Evolutionary conservation across 1,140 invertebrate species (phyloP), one percentile per base, ranked within the genome.

Genomic region (Drosophila teissieri): DNA sequence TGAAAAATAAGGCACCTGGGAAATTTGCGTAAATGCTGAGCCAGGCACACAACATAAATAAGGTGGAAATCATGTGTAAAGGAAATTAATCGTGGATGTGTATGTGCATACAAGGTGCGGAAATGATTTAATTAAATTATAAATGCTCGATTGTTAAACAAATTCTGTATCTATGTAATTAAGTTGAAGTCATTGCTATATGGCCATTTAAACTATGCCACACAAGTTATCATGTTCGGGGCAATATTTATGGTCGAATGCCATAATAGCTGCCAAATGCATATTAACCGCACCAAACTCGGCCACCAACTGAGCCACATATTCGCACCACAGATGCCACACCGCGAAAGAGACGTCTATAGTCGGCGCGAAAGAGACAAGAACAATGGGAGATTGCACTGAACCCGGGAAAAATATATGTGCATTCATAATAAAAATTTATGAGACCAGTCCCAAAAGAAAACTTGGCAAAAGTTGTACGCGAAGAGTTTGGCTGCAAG

Each of bases 361-460:
- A 68, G n/a, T 22, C 17, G 31, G 36, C 34, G 17, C 22, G 34
- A 57, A 5, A 70, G 64, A 56, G 58, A 70, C 45, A 36, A 36
- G 10, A 14, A n/a, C 44, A 17, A 12, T 1, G 11, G 44, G 11
- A 45, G 14, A 72, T 31, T 72, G 68, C 68, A 72, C 44, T 40
- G 19, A 70, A 55, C 36, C 11, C 12, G 11, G 34, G 42, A 42
- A 57, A 70, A 72, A 56, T 72, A 56, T 72, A 70, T 72, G 68
- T 72, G 68, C 68, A 72, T 72, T 72, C 68, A 70, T 72, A 72
- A 72, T 70, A 70, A 19, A 72, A 72, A 72, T 72, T 72, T 72
- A 70, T 72, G 68, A 70, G 68, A 24, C 36, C 68, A 57, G 52
- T 64, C 68, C 70, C 45, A 46, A 70, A 70, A 44, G 68, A 70